Evolutionary conservation across 37 sponge, comb jelly and placozoan species (phyloP).

Genomic region (Amphimedon queenslandica): DNA sequence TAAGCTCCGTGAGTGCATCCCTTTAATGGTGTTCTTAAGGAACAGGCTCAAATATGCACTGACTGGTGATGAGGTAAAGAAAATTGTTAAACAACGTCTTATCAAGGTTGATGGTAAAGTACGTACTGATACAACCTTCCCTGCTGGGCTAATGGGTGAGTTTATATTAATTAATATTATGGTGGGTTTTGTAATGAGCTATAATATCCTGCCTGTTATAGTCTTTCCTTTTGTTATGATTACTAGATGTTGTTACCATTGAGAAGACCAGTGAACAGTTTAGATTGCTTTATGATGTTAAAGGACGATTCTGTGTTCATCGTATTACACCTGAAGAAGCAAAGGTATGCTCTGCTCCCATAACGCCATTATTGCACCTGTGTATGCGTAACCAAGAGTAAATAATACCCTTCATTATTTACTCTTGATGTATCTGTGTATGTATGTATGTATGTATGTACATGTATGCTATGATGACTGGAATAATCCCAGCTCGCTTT

Average conservation of each 20-base stretch:
- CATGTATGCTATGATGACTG: constrained; percentile 50
- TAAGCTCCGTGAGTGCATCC: constrained; percentile 93
- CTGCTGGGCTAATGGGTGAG: constrained; percentile 90
- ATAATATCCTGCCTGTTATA: neutral
- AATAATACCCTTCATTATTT: no score
- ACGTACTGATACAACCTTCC: constrained; percentile 89
- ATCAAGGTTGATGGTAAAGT: constrained; percentile 98
- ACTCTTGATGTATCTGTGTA: no score
- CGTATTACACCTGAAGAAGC: constrained; percentile 92
- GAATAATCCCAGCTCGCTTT: constrained; percentile 78
- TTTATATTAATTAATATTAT: neutral
- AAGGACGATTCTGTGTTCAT: constrained; percentile 96
- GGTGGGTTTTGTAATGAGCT: neutral
- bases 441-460: neutral
- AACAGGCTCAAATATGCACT: constrained; percentile 98
- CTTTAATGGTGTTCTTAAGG: constrained; percentile 88
- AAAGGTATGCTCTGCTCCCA: constrained; percentile 25
- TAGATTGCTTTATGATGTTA: constrained; percentile 92
- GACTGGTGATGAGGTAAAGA: constrained; percentile 92
- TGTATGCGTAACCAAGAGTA: no score
- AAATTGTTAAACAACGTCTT: constrained; percentile 82
- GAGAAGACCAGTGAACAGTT: constrained; percentile 96
- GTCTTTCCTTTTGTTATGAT: neutral
- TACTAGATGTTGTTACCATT: constrained; percentile 87
- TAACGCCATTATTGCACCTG: no score